phyloP scores from a whole-genome alignment of 2,113 vertebrate genomes.

The Syrmaticus mikado region DNA sequence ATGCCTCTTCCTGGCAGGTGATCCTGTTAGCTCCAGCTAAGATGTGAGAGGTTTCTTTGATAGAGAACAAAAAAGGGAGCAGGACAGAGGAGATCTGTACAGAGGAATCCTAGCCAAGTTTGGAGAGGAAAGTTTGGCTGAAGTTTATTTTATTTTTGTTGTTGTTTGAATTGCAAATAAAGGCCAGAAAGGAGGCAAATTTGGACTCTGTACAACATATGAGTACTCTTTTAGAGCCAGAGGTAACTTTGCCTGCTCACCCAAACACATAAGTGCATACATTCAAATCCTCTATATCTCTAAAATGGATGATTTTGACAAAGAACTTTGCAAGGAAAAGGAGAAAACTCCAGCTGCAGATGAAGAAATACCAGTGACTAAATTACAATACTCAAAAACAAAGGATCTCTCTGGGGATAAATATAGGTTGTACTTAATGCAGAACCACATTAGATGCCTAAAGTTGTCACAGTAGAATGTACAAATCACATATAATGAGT shows the following conservation, averaged over 20 bases:
- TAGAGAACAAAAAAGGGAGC: background rate
- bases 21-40: background rate
- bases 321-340: background rate
- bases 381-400: background rate
- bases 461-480: background rate
- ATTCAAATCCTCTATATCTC: background rate
- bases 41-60: conserved; percentile 10
- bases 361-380: background rate
- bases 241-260: background rate
- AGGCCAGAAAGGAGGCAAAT: conserved; percentile 61
- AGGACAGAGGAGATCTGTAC: background rate
- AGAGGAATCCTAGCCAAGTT: conserved; percentile 31
- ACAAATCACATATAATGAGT: background rate
- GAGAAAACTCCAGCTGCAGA: background rate
- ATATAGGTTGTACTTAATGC: background rate
- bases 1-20: background rate
- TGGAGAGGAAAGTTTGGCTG: conserved; percentile 35
- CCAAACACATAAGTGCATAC: background rate
- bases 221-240: background rate
- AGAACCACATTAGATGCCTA: background rate
- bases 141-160: conserved; percentile 45
- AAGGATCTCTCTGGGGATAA: background rate
- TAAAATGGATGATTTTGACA: background rate
- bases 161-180: conserved; percentile 56
- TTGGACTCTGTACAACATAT: conserved; percentile 20